Base-by-base conservation (phyloP, 2,888 invertebrate genomes). In the Tillus elongatus region DNA sequence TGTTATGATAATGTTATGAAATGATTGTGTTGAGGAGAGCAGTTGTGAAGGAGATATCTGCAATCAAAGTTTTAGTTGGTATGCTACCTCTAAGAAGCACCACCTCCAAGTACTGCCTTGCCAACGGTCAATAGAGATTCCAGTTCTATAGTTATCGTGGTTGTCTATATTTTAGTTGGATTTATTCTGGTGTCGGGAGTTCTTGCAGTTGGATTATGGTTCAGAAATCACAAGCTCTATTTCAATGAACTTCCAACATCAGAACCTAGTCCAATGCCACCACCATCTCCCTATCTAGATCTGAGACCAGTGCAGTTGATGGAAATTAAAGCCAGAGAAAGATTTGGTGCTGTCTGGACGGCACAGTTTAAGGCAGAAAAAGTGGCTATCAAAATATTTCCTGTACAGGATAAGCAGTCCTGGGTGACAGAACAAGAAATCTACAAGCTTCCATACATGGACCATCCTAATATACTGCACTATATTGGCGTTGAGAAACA, bases 371-470 rank as follows among this genome's bases (percentile, higher is more conserved):
- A 82, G 47, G 68, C 69, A 41, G 79, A 79, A 62, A 69, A 79
- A 53, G 88, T 97, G 9, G 97, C 97, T 2, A 95, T 97, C 0
- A 97, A 97, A 70, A 88, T 95, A 46, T 93, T 96, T 61, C 89
- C 91, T 0, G 71, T 88, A 42, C 54, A 75, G 73, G 96, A 96
- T 56, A 89, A 87, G 54, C 85, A 87, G 54, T 93, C 93, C 0
- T 98, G 95, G 93, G 64, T 81, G 36, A 81, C 88, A 0, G 97
- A 98, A 66, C 87, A 91, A 61, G 92, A 95, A 58, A 90, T 97
- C 46, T 97, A 87, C 62, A 80, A 85, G 53, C 69, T 92, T 41
- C 84, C 92, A 0, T 79, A 88, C 45, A 92, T 95, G 92, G 81
- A 83, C 48, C 92, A 95, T 64, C 81, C 85, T 2, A 91, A 93